phyloP scores from a whole-genome alignment of 2,113 vertebrate species.

The Phaethornis superciliosus region DNA sequence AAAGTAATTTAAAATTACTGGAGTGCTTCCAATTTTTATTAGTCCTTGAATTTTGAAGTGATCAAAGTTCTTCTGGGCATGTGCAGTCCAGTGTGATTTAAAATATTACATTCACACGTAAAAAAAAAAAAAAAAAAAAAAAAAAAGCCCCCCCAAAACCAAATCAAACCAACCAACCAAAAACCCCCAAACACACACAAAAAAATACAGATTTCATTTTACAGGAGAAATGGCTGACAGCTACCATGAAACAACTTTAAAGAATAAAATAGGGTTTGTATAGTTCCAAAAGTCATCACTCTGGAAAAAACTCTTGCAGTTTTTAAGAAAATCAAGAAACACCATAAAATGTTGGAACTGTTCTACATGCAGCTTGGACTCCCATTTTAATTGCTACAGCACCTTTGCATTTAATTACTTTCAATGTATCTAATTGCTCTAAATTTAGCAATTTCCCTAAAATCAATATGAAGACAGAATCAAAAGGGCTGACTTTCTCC shows the following conservation, averaged over 20 bases:
- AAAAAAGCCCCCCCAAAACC: neutral
- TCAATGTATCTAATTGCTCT: slow-evolving; percentile 56
- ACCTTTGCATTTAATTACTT: slow-evolving; percentile 60
- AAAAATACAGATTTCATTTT: slow-evolving; percentile 19
- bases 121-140: neutral
- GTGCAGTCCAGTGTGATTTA: slow-evolving; percentile 74
- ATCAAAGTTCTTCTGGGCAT: slow-evolving; percentile 76
- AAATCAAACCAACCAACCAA: too few relatives aligned
- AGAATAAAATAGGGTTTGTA: neutral
- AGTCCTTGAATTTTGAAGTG: slow-evolving; percentile 82
- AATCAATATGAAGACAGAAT: slow-evolving; percentile 62
- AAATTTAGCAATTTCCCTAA: slow-evolving; percentile 54
- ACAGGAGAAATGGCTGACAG: slow-evolving; percentile 17
- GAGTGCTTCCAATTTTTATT: slow-evolving; percentile 85
- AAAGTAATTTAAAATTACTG: slow-evolving; percentile 85
- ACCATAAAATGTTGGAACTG: neutral
- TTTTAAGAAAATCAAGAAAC: slow-evolving; percentile 12
- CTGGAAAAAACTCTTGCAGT: neutral
- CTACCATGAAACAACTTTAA: neutral
- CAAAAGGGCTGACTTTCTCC: slow-evolving; percentile 47
- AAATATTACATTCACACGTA: slow-evolving; percentile 53
- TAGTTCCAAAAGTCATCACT: neutral
- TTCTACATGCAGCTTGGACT: slow-evolving; percentile 11
- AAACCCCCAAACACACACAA: too few relatives aligned
- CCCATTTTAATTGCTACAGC: slow-evolving; percentile 41